Evolutionary conservation across 2,888 invertebrate species (phyloP).

Genomic region (Unio delphinus): DNA sequence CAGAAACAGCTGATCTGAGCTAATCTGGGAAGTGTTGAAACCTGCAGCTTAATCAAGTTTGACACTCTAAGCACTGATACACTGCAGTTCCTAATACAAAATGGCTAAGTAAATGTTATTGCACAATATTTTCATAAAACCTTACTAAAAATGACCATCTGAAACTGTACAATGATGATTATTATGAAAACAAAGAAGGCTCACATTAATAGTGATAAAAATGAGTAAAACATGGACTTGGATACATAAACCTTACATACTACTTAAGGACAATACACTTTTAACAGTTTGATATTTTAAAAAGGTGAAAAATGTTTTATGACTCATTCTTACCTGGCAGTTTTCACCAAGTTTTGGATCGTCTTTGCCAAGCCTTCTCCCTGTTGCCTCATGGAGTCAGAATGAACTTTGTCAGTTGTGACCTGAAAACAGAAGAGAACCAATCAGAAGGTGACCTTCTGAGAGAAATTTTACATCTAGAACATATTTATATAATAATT

Average conservation of each 20-base stretch:
- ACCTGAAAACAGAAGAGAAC: slow-evolving; percentile 46
- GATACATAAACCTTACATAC: neutral
- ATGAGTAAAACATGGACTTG: neutral
- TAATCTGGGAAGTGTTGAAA: too few species aligned
- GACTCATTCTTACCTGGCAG: slow-evolving; percentile 60
- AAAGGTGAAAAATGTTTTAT: neutral
- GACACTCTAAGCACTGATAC: too few species aligned
- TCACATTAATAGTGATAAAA: neutral
- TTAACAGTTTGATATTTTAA: neutral
- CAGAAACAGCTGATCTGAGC: too few species aligned
- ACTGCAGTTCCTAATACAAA: too few species aligned
- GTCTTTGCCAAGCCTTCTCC: slow-evolving; percentile 60
- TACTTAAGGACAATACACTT: neutral
- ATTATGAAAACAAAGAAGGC: too few species aligned
- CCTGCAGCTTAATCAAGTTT: too few species aligned
- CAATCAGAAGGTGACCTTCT: neutral
- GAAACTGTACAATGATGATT: too few species aligned
- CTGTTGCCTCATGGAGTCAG: slow-evolving; percentile 55
- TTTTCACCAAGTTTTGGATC: slow-evolving; percentile 61
- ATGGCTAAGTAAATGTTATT: too few species aligned
- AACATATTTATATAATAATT: neutral
- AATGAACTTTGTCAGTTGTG: slow-evolving; percentile 61
- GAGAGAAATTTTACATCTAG: neutral
- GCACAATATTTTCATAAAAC: too few species aligned
- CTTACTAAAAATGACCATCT: too few species aligned